Percentiles rank a stretch among this genome's conserved stretches.
These are phyloP conservation scores for Myotis brandtii DNA, from an alignment of 2,113 vertebrate genomes.

Conservation along the genomic window DNA sequence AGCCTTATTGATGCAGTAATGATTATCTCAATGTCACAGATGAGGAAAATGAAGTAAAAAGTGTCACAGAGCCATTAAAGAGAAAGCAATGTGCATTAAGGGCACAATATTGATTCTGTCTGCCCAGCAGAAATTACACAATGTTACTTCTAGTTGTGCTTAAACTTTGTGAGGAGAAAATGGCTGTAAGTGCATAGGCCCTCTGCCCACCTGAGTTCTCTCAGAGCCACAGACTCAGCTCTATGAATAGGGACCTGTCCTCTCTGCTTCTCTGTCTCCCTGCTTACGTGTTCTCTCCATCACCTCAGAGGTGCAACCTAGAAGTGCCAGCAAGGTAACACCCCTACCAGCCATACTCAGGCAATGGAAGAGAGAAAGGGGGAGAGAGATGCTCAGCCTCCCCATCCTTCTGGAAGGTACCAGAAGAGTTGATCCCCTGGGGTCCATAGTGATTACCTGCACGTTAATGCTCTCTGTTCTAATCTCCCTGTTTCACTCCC, in stretches of 20 bases:
- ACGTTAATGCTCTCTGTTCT: not conserved
- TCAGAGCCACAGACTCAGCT: not conserved
- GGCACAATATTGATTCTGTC: not conserved
- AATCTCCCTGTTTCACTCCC: not conserved
- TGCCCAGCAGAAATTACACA: not conserved
- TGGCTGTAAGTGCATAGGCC: not conserved
- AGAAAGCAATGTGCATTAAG: not conserved
- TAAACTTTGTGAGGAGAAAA: not conserved
- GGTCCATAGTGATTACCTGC: not conserved
- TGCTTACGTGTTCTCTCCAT: not conserved
- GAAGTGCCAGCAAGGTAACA: not conserved
- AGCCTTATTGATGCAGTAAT: not conserved
- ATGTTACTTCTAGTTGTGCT: not conserved
- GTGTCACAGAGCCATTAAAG: not conserved
- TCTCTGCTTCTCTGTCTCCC: not conserved
- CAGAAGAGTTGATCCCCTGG: not conserved
- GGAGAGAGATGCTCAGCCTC: not conserved
- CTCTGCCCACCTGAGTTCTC: not conserved
- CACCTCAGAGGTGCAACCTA: not conserved
- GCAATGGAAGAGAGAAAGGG: not conserved
- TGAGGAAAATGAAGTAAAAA: conserved; percentile 14
- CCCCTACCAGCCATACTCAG: not conserved
- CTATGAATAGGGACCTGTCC: fast-evolving
- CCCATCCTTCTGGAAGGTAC: not conserved
- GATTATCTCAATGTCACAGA: not conserved